Percentiles rank a stretch among this genome's conserved stretches.
Evolutionary conservation across 2,113 vertebrate genomes (phyloP).

Genomic region (Oreochromis spilurus): DNA sequence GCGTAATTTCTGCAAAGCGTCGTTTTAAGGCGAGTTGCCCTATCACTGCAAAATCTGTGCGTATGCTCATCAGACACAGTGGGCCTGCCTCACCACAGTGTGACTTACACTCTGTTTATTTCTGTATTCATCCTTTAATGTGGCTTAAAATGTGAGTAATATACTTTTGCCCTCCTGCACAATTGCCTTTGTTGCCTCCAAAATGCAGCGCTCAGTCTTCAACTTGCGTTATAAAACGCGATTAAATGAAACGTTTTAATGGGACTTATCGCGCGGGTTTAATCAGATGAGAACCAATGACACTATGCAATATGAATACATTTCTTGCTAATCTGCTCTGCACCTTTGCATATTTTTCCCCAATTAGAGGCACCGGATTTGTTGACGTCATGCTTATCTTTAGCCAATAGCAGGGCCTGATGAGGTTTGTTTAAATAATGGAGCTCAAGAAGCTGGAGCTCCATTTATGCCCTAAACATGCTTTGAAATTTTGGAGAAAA

Average conservation of each 20-base stretch:
- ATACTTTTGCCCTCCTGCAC: neutral
- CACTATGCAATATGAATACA: neutral
- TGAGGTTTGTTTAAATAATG: conserved; percentile 4
- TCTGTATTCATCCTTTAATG: neutral
- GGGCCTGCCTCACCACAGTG: neutral
- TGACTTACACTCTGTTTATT: neutral
- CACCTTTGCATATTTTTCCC: neutral
- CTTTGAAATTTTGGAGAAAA: neutral
- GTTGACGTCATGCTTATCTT: conserved; percentile 41
- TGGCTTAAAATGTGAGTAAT: neutral
- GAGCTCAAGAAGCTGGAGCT: neutral
- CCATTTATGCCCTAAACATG: neutral
- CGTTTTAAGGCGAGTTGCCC: neutral
- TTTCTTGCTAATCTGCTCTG: conserved; percentile 8
- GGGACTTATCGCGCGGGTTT: neutral
- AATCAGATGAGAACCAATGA: neutral
- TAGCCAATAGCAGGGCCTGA: conserved; percentile 26
- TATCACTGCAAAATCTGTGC: neutral
- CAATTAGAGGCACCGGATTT: conserved; percentile 19
- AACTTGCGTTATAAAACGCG: neutral
- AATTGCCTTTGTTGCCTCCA: neutral
- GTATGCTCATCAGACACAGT: neutral
- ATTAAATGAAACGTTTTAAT: neutral
- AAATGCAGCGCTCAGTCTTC: neutral
- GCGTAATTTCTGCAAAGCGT: neutral